Percentiles rank a stretch among this genome's conserved stretches.
phyloP scores from a whole-genome alignment of 2,797 vertebrate genomes.

The Halcyon chelicuti region DNA sequence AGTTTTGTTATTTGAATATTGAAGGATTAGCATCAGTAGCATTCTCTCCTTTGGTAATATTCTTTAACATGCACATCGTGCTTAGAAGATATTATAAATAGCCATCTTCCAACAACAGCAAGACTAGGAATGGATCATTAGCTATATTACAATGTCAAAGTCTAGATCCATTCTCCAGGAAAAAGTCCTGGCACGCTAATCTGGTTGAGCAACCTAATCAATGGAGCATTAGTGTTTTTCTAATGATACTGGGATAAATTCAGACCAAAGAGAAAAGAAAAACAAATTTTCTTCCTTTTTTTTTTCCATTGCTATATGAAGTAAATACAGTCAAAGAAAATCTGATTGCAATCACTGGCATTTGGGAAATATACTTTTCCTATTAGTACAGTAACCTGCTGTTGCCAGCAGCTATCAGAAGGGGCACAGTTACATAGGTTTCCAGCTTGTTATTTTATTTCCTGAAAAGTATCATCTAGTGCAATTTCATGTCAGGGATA shows the following conservation, averaged over 20 bases:
- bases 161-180: background rate
- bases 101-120: slow-evolving; percentile 6
- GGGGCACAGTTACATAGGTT: background rate
- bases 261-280: background rate
- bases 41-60: background rate
- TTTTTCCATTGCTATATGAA: background rate
- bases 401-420: background rate
- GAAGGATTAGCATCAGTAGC: background rate
- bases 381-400: background rate
- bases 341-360: slow-evolving; percentile 7
- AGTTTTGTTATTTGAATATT: background rate
- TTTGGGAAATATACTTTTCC: slow-evolving; percentile 2
- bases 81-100: slow-evolving; percentile 36
- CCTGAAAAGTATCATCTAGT: background rate
- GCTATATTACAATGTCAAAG: background rate
- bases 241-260: background rate
- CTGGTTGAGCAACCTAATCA: slow-evolving; percentile 3
- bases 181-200: slow-evolving; percentile 34
- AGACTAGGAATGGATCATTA: slow-evolving; percentile 32
- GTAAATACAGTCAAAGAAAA: background rate
- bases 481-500: background rate
- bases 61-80: background rate
- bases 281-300: background rate
- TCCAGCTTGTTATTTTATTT: slow-evolving; percentile 4
- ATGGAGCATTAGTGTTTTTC: slow-evolving; percentile 2